Evolutionary conservation across 2,797 vertebrate genomes (phyloP).

Genomic region (Remorina albescens): DNA sequence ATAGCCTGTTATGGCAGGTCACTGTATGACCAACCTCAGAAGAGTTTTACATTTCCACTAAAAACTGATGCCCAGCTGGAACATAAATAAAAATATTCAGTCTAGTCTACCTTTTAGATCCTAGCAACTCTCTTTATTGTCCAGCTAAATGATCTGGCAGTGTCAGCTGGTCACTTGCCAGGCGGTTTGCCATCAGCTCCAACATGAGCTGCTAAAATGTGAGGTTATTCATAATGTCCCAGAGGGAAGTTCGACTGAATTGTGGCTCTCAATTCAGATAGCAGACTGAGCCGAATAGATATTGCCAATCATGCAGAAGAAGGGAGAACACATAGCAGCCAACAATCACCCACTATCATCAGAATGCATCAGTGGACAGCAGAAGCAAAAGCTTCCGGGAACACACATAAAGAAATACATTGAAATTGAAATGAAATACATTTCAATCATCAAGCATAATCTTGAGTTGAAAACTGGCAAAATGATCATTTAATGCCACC

Average conservation of each 20-base stretch:
- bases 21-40: background rate
- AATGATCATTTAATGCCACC: background rate
- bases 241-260: constrained; percentile 25
- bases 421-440: no score
- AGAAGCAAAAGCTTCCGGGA: constrained; percentile 11
- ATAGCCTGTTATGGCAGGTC: background rate
- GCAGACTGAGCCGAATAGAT: constrained; percentile 34
- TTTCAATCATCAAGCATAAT: constrained; percentile 8
- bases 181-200: constrained; percentile 28
- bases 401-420: no score
- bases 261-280: constrained; percentile 39
- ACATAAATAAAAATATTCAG: constrained; percentile 32
- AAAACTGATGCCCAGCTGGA: constrained; percentile 28
- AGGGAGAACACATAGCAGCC: constrained; percentile 18
- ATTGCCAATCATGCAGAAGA: constrained; percentile 26
- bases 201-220: constrained; percentile 38
- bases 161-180: constrained; percentile 51
- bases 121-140: constrained; percentile 49
- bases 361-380: constrained; percentile 27
- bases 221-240: constrained; percentile 49
- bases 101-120: constrained; percentile 46
- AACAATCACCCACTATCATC: constrained; percentile 35
- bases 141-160: constrained; percentile 40
- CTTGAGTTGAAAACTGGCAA: constrained; percentile 1
- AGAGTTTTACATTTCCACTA: constrained; percentile 14